These are phyloP conservation scores for Liasis olivaceus DNA, from an alignment of 2,797 vertebrate species.

Conservation along the genomic window DNA sequence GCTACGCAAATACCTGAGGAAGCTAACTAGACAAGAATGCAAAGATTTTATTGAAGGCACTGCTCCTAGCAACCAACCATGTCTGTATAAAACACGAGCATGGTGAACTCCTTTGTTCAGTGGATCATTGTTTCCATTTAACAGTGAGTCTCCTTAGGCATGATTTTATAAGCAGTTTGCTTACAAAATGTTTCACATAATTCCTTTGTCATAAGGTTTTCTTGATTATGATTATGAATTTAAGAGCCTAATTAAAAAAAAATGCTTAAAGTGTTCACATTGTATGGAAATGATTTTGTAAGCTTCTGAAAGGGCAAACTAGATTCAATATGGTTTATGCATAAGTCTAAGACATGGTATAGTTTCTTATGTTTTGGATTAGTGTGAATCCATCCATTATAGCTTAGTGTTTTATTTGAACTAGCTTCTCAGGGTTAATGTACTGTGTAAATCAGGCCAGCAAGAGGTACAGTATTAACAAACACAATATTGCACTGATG, in stretches of 20 bases:
- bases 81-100: constrained; percentile 72
- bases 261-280: not conserved
- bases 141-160: not conserved
- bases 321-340: not conserved
- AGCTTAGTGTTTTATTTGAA: not conserved
- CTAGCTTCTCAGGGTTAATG: not conserved
- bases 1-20: constrained; percentile 73
- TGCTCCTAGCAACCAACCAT: constrained; percentile 75
- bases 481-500: not conserved
- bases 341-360: not conserved
- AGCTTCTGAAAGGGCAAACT: not conserved
- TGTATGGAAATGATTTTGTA: not conserved
- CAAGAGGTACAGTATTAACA: not conserved
- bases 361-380: not conserved
- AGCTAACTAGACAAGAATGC: constrained; percentile 52
- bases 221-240: constrained; percentile 12
- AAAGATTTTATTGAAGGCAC: constrained; percentile 72
- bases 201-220: constrained; percentile 22
- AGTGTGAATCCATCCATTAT: not conserved
- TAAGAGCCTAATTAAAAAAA: not conserved
- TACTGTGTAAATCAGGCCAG: not conserved
- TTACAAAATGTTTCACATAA: constrained; percentile 26
- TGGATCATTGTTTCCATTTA: constrained; percentile 30
- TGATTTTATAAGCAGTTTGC: constrained; percentile 16
- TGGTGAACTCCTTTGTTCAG: constrained; percentile 68